Evolutionary conservation across 1,140 invertebrate genomes (phyloP), one percentile per base, ranked within the genome.

Genomic region (Tachypleus tridentatus): DNA sequence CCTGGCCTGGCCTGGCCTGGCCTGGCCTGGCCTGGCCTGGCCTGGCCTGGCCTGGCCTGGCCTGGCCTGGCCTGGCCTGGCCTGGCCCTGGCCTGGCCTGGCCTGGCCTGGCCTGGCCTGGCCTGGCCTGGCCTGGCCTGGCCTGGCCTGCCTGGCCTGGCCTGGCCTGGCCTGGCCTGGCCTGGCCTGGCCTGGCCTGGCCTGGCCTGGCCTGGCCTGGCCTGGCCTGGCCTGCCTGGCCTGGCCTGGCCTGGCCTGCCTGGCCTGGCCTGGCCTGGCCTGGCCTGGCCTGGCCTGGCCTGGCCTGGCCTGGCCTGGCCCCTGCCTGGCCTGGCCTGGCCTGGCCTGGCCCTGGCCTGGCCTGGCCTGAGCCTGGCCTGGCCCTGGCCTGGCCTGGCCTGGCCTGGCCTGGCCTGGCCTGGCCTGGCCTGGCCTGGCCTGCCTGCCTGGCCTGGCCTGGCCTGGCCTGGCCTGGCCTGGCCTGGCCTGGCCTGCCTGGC

Each of bases 1-100:
- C 69, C 69, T 70, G 68, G 69, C 69, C 69, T 70, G 69, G 69
- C 69, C 63, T 65, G 69, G 69, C 69, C 69, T 70, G 69, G 69
- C 69, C 69, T 70, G 69, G 58, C 69, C 64, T 67, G 70, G 68
- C 66, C 53, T 53, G 49, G 64, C 66, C 63, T 65, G 65, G 63
- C 70, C 64, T 69, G 64, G 70, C 68, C 67, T 68, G 63, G 63
- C 70, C 69, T 67, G 60, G 63, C 70, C 70, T 71, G 67, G 67
- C 70, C 69, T 70, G 69, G 65, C 69, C 64, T 71, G 69, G 61
- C 69, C 54, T 66, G 63, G 56, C 60, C 60, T 70, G n/a, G n/a
- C n/a, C n/a, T n/a, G n/a, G n/a, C n/a, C n/a, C n/a, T n/a, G n/a
- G n/a, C n/a, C n/a, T n/a, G 56, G 11, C 61, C 57, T 66, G 58